A percentile compares a stretch with the other conserved stretches of the same genome.
These are phyloP conservation scores for Adelges cooleyi DNA, from an alignment of 1,140 invertebrate genomes.

Conservation along the genomic window DNA sequence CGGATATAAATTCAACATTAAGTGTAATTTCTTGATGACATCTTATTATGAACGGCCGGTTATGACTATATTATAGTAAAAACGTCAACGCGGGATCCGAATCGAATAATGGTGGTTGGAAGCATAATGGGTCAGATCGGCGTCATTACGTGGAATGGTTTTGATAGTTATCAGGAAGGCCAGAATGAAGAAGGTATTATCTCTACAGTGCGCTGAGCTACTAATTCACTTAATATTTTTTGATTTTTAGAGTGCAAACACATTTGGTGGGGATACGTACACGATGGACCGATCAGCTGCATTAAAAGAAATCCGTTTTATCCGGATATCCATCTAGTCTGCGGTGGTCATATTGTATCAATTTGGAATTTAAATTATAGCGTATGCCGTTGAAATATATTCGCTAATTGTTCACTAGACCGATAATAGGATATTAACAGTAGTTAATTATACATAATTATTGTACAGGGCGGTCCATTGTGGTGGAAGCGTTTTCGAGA, in stretches of 20 bases:
- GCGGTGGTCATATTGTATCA: conserved; percentile 7
- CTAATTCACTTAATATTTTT: too few relatives aligned
- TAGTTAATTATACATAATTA: too few relatives aligned
- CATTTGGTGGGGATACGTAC: conserved; percentile 17
- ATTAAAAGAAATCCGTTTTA: conserved; percentile 15
- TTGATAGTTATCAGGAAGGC: not conserved
- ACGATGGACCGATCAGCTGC: conserved; percentile 5
- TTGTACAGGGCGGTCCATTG: not conserved
- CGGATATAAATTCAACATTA: too few relatives aligned
- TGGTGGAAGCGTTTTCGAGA: conserved; percentile 14
- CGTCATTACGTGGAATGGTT: conserved; percentile 13
- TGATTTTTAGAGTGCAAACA: not conserved
- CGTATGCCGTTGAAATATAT: not conserved
- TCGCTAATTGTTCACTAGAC: too few relatives aligned
- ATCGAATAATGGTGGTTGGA: not conserved
- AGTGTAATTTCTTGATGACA: too few relatives aligned
- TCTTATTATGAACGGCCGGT: too few relatives aligned
- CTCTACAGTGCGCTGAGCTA: not conserved
- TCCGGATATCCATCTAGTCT: conserved; percentile 10
- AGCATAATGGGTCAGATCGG: conserved; percentile 14
- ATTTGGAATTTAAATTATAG: conserved; percentile 13
- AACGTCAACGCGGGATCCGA: not conserved
- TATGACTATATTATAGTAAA: too few relatives aligned
- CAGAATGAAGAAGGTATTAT: conserved; percentile 8
- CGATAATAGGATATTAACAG: too few relatives aligned